Evolutionary conservation across 1,140 invertebrate species (phyloP).

Genomic region (Ceratina calcarata): DNA sequence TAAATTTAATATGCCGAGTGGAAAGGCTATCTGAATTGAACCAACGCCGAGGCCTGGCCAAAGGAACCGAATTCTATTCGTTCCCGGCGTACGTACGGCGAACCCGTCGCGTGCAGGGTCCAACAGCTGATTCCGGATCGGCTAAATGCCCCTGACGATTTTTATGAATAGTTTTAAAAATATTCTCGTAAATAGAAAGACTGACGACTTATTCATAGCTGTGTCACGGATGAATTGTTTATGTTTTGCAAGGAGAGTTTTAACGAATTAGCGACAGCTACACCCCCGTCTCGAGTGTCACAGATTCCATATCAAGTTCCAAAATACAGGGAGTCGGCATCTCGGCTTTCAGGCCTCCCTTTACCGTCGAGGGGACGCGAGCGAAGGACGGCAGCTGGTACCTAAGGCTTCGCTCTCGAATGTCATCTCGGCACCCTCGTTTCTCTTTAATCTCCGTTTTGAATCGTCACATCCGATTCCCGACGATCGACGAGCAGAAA

Average conservation of each 20-base stretch:
- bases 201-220: no score
- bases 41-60: conserved; percentile 58
- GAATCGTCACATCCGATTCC: conserved; percentile 11
- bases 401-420: conserved; percentile 10
- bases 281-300: not conserved
- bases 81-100: conserved; percentile 56
- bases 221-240: no score
- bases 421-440: conserved; percentile 1
- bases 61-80: conserved; percentile 68
- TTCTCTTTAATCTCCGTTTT: conserved; percentile 20
- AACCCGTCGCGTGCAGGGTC: conserved; percentile 8
- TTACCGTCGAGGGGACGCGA: no score
- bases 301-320: not conserved
- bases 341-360: not conserved
- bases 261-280: no score
- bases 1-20: conserved; percentile 70
- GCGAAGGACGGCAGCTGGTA: no score
- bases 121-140: no score
- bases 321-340: conserved; percentile 6
- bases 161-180: no score
- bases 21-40: conserved; percentile 71
- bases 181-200: no score
- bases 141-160: no score
- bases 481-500: not conserved
- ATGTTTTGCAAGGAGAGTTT: no score